phyloP scores from a whole-genome alignment of 2,888 invertebrate species.

The Rosalia funebris region DNA sequence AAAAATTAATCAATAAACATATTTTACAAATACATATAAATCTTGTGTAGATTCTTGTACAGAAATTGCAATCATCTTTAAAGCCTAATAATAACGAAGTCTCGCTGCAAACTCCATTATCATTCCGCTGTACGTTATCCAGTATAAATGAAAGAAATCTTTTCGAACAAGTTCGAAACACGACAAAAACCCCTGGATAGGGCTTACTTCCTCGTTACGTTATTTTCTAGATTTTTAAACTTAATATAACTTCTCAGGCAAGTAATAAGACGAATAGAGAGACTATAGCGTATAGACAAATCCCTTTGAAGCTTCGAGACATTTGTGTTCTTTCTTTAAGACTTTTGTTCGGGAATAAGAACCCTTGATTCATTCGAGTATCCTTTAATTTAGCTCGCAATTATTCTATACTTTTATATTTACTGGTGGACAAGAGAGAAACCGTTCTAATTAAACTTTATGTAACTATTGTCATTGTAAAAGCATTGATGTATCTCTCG shows the following conservation, averaged over 20 bases:
- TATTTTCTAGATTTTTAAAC: too few relatives aligned
- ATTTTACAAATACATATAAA: too few relatives aligned
- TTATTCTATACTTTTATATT: conserved; percentile 10
- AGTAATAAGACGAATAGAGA: neutral
- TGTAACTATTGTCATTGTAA: neutral
- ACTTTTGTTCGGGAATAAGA: neutral
- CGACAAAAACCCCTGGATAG: neutral
- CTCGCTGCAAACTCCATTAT: too few relatives aligned
- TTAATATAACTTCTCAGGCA: neutral
- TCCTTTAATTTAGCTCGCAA: conserved; percentile 5
- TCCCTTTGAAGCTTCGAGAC: neutral
- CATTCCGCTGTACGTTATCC: too few relatives aligned
- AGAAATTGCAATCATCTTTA: too few relatives aligned
- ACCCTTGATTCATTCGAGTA: conserved; percentile 4
- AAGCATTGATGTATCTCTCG: neutral
- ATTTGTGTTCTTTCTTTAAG: conserved; percentile 4
- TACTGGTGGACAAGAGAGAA: neutral
- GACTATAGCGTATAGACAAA: neutral
- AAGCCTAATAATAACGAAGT: too few relatives aligned
- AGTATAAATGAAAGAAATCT: too few relatives aligned
- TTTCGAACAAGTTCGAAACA: too few relatives aligned
- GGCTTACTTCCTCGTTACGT: too few relatives aligned
- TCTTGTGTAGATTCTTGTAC: too few relatives aligned
- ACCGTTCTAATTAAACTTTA: conserved; percentile 1
- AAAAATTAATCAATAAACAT: too few relatives aligned